A percentile compares a stretch with the other conserved stretches of the same genome.
phyloP scores from a whole-genome alignment of 2,113 vertebrate species.

The Mesoclemmys tuberculata region DNA sequence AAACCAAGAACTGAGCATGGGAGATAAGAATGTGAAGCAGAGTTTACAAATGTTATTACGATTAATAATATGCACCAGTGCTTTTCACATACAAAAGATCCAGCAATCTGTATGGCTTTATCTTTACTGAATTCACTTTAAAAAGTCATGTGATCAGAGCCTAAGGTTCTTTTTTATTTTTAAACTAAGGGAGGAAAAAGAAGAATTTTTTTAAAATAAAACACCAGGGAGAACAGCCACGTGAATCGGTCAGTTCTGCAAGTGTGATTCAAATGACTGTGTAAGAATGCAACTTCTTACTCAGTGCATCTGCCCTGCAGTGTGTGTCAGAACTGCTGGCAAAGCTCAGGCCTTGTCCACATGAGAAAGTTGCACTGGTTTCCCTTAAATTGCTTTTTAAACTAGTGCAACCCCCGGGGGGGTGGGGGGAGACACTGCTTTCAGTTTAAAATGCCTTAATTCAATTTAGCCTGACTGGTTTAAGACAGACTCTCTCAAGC shows the following conservation, averaged over 20 bases:
- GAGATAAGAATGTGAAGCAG: neutral
- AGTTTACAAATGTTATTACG: neutral
- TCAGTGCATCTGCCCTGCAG: accelerated
- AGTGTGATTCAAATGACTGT: neutral
- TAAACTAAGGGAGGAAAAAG: neutral
- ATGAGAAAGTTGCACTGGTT: neutral
- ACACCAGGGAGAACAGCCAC: neutral
- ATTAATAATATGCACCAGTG: neutral
- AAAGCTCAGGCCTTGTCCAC: neutral
- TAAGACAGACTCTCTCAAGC: neutral
- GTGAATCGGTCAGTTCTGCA: neutral
- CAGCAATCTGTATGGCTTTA: neutral
- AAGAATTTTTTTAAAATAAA: neutral
- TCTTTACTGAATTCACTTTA: conserved; percentile 22
- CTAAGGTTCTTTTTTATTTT: neutral
- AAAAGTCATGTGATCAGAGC: neutral
- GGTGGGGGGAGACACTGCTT: neutral
- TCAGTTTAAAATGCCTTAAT: neutral
- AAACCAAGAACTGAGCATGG: neutral
- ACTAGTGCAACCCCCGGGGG: neutral
- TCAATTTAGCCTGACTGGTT: neutral
- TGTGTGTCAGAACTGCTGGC: neutral
- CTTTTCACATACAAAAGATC: neutral
- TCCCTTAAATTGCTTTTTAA: neutral
- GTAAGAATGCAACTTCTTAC: accelerated